Percentiles rank a stretch among this genome's conserved stretches.
Conservation (phyloP, 2,113 vertebrate genomes). For the Pangasianodon gigas region DNA sequence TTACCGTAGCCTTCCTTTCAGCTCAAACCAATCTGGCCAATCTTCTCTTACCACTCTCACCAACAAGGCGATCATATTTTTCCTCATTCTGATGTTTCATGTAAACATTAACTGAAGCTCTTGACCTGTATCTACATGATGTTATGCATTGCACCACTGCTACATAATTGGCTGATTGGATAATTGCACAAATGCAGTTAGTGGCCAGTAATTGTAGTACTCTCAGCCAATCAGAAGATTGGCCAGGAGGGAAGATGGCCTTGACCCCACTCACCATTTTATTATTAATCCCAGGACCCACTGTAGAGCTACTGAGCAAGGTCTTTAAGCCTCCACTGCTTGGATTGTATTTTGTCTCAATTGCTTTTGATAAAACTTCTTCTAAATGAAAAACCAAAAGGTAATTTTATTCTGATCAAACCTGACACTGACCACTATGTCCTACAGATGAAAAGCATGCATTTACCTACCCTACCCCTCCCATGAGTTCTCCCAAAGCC, state of each 20-base stretch:
- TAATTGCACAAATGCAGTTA: neutral
- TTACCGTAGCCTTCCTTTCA: neutral
- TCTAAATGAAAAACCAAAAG: neutral
- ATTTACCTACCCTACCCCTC: neutral
- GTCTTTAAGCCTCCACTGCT: neutral
- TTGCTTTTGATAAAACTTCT: neutral
- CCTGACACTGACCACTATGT: neutral
- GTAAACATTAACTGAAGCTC: neutral
- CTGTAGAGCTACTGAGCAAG: neutral
- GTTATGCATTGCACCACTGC: neutral
- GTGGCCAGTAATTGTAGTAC: neutral
- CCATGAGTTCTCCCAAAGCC: neutral
- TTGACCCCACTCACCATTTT: neutral
- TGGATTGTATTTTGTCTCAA: neutral
- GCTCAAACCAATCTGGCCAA: slow-evolving; percentile 19
- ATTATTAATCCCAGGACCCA: neutral
- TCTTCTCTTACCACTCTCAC: neutral
- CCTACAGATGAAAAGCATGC: neutral
- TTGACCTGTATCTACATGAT: neutral
- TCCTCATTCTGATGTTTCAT: neutral
- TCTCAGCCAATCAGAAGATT: neutral
- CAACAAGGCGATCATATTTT: neutral
- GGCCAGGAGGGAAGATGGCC: neutral
- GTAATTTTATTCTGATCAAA: no score
- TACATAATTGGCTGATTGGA: neutral